Percentiles rank a stretch among this genome's conserved stretches.
These are phyloP conservation scores for Melinaea menophilus DNA, from an alignment of 2,888 invertebrate genomes.

Conservation along the genomic window DNA sequence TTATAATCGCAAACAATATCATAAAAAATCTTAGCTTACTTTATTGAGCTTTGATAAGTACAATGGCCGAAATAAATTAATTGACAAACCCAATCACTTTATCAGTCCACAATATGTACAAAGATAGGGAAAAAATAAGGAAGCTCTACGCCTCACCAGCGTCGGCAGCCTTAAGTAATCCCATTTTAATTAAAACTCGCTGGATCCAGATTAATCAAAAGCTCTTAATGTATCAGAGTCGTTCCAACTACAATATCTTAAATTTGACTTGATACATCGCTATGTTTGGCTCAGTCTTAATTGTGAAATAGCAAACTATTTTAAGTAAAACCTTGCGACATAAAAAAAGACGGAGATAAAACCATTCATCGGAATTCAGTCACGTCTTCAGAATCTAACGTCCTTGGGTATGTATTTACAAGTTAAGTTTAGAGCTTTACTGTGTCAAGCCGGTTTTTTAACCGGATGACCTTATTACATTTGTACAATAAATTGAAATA, in stretches of 20 bases:
- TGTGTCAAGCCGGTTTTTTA: conserved; percentile 15
- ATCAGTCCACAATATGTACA: neutral
- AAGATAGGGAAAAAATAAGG: conserved; percentile 25
- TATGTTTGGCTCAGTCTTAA: conserved; percentile 6
- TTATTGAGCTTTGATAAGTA: neutral
- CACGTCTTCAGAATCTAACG: conserved; percentile 19
- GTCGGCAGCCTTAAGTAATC: conserved; percentile 55
- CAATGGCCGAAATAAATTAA: neutral
- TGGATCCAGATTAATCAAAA: conserved; percentile 61
- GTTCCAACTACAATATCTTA: conserved; percentile 26
- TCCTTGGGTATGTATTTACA: conserved; percentile 23
- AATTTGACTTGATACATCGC: conserved; percentile 25
- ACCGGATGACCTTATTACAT: conserved; percentile 7
- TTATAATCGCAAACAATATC: too few relatives aligned
- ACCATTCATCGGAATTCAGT: conserved; percentile 14
- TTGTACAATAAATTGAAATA: neutral
- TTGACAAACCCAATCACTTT: neutral
- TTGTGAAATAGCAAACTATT: conserved; percentile 10
- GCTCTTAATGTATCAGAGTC: conserved; percentile 32
- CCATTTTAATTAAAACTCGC: conserved; percentile 64
- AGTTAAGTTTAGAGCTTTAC: conserved; percentile 16
- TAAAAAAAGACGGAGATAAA: conserved; percentile 13
- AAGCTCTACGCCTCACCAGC: conserved; percentile 21
- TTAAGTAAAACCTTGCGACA: neutral
- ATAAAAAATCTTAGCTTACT: neutral